Base-by-base conservation (phyloP, 2,888 invertebrate species). In the Choreutis nemorana region DNA sequence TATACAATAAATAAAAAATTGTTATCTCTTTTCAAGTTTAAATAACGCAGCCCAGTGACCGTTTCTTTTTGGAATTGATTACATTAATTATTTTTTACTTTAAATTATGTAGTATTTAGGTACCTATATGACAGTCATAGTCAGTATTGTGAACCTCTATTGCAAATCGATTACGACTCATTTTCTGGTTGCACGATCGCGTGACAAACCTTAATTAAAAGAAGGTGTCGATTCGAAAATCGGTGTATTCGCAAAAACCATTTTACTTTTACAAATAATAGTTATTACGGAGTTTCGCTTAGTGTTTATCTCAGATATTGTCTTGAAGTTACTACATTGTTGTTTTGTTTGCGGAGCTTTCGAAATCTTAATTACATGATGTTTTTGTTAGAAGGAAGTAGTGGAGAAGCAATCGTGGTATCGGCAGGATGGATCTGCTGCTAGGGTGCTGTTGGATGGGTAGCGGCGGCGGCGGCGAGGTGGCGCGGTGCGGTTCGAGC, bases 201-300 rank as follows among this genome's bases (percentile, higher is more conserved):
- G 72, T 77, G 77, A 68, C 66, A 57, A 46, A 50, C 56, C 50
- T 65, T 73, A 75, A 75, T 77, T 77, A 70, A 57, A 48, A 43
- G 39, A 49, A 73, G 72, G 75, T 77, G 77, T 75, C 70, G 71
- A 75, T 70, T 61, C 62, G 68, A 68, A 70, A 73, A 77, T 64
- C 60, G 49, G 52, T 58, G 47, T 53, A 55, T 57, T n/a, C n/a
- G n/a, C n/a, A 53, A 53, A 55, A 56, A 56, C 50, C 46, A 59
- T 28, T 53, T 60, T 56, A 54, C 55, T 61, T 56, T 50, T 48
- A 56, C 57, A 65, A 66, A 71, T 67, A 55, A 72, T 63, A 62
- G 59, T 60, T 51, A 70, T 72, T 71, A 68, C 44, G 48, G 45
- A 55, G 53, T 58, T 55, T 51, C 14, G 26, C n/a, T n/a, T n/a